Percentiles rank a stretch among this genome's conserved stretches.
Evolutionary conservation across 2,113 vertebrate species (phyloP).

Genomic region (Leucopsar rothschildi): DNA sequence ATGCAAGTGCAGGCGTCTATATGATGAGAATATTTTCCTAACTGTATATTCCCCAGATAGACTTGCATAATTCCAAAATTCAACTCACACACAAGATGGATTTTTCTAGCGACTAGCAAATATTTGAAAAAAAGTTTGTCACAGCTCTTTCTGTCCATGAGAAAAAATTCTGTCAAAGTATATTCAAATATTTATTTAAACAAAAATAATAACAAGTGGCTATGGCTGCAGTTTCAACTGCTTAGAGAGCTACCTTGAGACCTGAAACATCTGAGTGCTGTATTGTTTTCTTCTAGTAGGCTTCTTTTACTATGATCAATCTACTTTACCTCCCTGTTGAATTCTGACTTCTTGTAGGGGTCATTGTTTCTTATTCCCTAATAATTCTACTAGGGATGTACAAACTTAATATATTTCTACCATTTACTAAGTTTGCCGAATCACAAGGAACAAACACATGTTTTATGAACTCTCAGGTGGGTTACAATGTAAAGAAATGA

Average conservation of each 20-base stretch:
- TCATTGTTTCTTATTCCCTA: constrained; percentile 30
- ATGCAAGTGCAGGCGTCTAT: background rate
- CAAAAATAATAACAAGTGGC: background rate
- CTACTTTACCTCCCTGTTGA: background rate
- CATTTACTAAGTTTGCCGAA: background rate
- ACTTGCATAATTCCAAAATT: background rate
- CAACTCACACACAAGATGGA: background rate
- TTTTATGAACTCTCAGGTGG: constrained; percentile 29
- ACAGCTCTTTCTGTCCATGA: background rate
- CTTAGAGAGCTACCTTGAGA: background rate
- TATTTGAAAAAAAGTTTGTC: background rate
- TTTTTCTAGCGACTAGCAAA: background rate
- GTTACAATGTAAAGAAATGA: constrained; percentile 7
- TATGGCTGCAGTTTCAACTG: background rate
- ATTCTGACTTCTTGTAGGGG: background rate
- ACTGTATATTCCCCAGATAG: background rate
- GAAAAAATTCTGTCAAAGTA: background rate
- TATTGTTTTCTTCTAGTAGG: background rate
- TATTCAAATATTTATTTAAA: background rate
- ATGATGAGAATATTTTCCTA: background rate
- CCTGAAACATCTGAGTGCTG: background rate
- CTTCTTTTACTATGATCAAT: constrained; percentile 17
- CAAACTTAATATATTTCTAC: constrained; percentile 29
- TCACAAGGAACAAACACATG: background rate
- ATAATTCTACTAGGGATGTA: constrained; percentile 15